Evolutionary conservation across 2,113 vertebrate genomes (phyloP).

Genomic region (Anhinga rufa): DNA sequence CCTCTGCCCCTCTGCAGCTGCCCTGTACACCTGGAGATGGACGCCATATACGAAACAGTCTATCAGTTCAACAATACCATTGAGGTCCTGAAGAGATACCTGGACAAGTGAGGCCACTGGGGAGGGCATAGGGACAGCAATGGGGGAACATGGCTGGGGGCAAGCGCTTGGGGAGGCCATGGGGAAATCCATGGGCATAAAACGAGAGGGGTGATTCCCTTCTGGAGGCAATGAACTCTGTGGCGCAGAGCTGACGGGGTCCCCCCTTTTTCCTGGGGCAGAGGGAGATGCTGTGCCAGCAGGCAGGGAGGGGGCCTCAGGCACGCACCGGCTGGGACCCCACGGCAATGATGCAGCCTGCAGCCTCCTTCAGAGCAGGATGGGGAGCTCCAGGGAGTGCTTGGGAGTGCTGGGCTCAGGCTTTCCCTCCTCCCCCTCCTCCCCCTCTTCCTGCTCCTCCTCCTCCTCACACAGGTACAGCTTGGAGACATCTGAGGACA

Average conservation of each 20-base stretch:
- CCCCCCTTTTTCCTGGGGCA: neutral
- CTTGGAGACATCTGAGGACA: rapidly evolving
- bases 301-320: neutral
- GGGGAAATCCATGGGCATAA: neutral
- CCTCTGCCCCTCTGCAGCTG: no score
- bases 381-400: neutral
- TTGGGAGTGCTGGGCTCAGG: neutral
- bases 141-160: neutral
- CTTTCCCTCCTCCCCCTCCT: no score
- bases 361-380: neutral
- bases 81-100: neutral
- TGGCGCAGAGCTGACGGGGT: neutral
- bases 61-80: neutral
- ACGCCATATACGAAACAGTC: rapidly evolving
- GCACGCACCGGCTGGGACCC: no score
- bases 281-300: neutral
- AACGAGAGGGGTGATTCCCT: neutral
- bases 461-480: neutral
- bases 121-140: neutral
- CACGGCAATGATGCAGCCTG: neutral
- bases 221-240: neutral
- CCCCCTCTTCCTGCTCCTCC: neutral
- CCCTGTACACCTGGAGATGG: rapidly evolving
- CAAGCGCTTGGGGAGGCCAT: neutral
- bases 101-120: neutral